Conservation (phyloP, 2,888 invertebrate species). For the Cryptocheilus praepositus region DNA sequence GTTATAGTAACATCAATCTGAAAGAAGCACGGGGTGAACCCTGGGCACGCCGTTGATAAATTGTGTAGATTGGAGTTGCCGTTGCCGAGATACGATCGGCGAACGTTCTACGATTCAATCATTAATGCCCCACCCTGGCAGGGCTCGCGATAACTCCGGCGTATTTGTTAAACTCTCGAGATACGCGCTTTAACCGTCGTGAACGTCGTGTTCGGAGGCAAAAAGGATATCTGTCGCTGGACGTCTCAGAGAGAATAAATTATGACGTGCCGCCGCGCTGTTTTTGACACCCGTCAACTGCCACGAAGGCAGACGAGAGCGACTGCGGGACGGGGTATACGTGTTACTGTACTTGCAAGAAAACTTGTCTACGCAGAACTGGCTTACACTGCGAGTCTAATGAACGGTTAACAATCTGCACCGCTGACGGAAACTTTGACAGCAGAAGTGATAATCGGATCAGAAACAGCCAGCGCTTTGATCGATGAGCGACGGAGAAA, state of each 20-base stretch:
- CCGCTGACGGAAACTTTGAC: too few relatives aligned
- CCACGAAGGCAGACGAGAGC: too few relatives aligned
- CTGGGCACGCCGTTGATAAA: constrained; percentile 65
- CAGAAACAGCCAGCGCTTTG: too few relatives aligned
- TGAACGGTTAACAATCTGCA: too few relatives aligned
- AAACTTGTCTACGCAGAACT: too few relatives aligned
- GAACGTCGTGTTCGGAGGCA: not conserved
- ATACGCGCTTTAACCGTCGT: not conserved
- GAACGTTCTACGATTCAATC: constrained; percentile 66
- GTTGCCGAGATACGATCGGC: constrained; percentile 65
- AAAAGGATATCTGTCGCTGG: not conserved
- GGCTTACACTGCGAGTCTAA: too few relatives aligned
- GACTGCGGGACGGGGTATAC: too few relatives aligned
- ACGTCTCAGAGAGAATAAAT: not conserved
- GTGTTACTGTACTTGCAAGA: too few relatives aligned
- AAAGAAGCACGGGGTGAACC: constrained; percentile 61
- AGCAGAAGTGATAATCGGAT: too few relatives aligned
- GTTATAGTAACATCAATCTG: constrained; percentile 70
- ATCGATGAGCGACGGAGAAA: too few relatives aligned
- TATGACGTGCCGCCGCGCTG: too few relatives aligned
- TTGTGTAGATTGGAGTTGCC: constrained; percentile 67
- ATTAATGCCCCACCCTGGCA: constrained; percentile 46
- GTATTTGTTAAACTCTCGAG: constrained; percentile 13
- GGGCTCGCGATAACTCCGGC: constrained; percentile 11
- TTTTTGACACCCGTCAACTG: too few relatives aligned